Evolutionary conservation across 2,113 vertebrate genomes (phyloP), one percentile per base, ranked within the genome.

Genomic region (Gambusia holbrooki): DNA sequence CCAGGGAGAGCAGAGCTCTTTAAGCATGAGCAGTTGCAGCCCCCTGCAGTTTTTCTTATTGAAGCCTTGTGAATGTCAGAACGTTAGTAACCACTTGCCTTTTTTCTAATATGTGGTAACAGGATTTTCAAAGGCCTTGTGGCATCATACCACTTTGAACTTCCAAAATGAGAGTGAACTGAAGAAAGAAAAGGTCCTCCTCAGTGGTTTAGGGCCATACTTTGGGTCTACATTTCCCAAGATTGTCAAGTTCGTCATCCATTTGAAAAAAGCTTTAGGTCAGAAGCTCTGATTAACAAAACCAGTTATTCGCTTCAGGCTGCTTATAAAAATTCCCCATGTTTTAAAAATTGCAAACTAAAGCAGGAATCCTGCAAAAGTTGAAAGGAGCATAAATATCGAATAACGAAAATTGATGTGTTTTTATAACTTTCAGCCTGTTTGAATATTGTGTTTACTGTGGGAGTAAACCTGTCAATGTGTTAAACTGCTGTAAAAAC

Each of bases 61-160:
- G 84, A 74, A 74, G 76, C 85, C 74, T 86, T 71, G 66, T 86
- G 83, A 86, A 81, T 88, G 77, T 85, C 84, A 84, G 79, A 65
- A 88, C 84, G 86, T 87, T 88, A 83, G 84, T 72, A 84, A 85
- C 71, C 63, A 70, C 81, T 81, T 84, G 77, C 83, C 86, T 73
- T 28, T 76, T 87, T 85, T 82, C 76, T 60, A 8, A 62, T 54
- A 66, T 71, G 58, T 76, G 69, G 64, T 81, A 84, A 85, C 77
- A 74, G 60, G 73, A 80, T 83, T 84, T 83, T 75, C 71, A 88
- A 84, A 83, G 33, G 73, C 66, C 81, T 80, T 22, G 70, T 72
- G 79, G 79, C 76, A 85, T 83, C 73, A 83, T 83, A 74, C 79
- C 62, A 84, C 80, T 86, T 86, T 87, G 76, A 76, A 82, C 68